These are phyloP conservation scores for Gouania willdenowi DNA, from an alignment of 2,797 vertebrate genomes.

Conservation along the genomic window DNA sequence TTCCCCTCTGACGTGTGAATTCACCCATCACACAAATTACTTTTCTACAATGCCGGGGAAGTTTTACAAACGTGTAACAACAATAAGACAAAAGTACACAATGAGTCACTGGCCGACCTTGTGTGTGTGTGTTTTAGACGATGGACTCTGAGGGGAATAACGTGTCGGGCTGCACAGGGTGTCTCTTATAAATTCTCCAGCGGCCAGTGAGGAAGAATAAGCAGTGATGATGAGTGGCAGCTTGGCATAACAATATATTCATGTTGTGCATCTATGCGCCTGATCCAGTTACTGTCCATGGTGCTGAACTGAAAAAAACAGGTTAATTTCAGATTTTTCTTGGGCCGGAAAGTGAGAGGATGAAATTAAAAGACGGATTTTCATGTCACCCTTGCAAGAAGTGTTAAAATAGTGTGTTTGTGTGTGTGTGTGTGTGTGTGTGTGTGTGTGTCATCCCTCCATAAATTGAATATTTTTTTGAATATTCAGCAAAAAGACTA, in stretches of 20 bases:
- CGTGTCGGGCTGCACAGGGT: not conserved
- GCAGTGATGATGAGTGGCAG: not conserved
- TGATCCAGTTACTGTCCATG: constrained; percentile 6
- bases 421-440: no score
- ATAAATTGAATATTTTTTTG: no score
- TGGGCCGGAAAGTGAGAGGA: no score
- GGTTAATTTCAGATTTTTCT: no score
- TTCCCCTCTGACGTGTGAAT: not conserved
- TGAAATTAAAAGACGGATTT: no score
- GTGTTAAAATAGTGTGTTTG: no score
- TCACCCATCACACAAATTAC: not conserved
- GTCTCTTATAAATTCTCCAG: not conserved
- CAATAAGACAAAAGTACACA: not conserved
- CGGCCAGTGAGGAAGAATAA: not conserved
- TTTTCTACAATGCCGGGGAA: not conserved
- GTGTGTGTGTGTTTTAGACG: not conserved
- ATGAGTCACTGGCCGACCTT: not conserved
- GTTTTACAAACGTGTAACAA: not conserved
- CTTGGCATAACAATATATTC: not conserved
- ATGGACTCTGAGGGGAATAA: not conserved
- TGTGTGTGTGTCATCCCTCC: no score
- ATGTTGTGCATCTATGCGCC: not conserved
- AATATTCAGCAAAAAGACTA: no score
- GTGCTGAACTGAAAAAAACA: constrained; percentile 12
- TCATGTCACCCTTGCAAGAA: no score